These are phyloP conservation scores for Brachionus rotundiformis DNA, from an alignment of 1,140 invertebrate species.

Conservation along the genomic window DNA sequence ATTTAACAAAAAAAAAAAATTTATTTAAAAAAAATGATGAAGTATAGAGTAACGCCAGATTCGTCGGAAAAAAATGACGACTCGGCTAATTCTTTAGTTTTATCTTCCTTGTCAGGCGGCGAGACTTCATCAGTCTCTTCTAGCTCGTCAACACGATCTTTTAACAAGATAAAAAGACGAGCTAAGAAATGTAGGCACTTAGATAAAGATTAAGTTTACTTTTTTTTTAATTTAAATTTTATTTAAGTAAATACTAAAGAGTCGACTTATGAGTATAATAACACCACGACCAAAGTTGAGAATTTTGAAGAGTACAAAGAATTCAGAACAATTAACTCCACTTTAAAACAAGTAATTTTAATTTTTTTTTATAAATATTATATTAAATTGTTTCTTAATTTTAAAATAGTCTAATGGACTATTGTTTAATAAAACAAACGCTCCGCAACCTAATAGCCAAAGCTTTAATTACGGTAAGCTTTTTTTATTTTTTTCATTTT, in stretches of 20 bases:
- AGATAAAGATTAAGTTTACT: background rate
- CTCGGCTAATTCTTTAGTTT: background rate
- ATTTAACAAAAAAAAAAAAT: background rate
- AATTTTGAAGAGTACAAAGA: constrained; percentile 34
- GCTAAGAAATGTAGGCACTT: constrained; percentile 10
- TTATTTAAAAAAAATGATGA: constrained; percentile 40
- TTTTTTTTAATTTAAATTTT: background rate
- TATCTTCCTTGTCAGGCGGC: constrained; percentile 6
- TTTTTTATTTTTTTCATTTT: no score
- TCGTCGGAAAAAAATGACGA: constrained; percentile 39
- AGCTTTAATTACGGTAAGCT: constrained; percentile 15
- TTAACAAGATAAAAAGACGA: constrained; percentile 11
- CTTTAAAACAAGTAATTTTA: constrained; percentile 37
- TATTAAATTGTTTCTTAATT: no score
- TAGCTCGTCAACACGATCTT: background rate
- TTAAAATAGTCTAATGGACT: background rate
- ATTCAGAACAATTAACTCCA: constrained; percentile 21
- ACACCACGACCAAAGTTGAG: constrained; percentile 1
- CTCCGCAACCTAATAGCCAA: background rate
- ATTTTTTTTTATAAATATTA: background rate
- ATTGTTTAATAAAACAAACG: constrained; percentile 12
- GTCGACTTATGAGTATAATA: constrained; percentile 7
- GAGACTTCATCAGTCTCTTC: constrained; percentile 16
- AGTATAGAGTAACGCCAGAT: constrained; percentile 43
- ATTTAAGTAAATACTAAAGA: constrained; percentile 3